A percentile compares a stretch with the other conserved stretches of the same genome.
Conservation (phyloP, 2,113 vertebrate genomes). For the Addax nasomaculatus region DNA sequence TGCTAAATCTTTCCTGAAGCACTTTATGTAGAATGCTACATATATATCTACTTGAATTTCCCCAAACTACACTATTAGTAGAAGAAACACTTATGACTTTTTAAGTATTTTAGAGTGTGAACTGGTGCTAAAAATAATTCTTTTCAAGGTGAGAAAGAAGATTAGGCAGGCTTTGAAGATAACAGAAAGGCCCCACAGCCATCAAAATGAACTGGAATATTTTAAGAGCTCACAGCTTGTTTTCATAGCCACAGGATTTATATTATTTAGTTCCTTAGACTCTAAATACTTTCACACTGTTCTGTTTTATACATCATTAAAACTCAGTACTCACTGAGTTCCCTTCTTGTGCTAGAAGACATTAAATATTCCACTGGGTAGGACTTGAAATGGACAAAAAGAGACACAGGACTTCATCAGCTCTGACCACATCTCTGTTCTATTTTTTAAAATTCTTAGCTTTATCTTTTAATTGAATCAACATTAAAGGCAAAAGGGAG, state of each 20-base stretch:
- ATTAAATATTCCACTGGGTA: background rate
- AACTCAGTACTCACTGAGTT: background rate
- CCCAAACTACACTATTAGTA: background rate
- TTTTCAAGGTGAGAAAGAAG: conserved; percentile 31
- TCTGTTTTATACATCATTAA: background rate
- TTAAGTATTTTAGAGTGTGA: background rate
- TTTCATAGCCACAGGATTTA: background rate
- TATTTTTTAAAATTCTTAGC: background rate
- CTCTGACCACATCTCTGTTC: background rate
- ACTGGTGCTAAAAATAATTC: background rate
- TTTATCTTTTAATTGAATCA: conserved; percentile 11
- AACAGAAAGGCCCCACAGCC: background rate
- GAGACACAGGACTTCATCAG: background rate
- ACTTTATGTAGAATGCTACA: background rate
- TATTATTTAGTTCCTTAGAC: background rate
- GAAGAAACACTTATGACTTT: conserved; percentile 10
- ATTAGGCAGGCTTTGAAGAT: background rate
- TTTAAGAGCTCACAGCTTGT: background rate
- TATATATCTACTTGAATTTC: background rate
- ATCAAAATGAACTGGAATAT: conserved; percentile 8
- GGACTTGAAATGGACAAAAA: background rate
- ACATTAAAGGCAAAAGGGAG: background rate
- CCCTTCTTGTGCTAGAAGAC: background rate
- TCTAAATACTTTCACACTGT: background rate
- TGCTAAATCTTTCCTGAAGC: conserved; percentile 12